Evolutionary conservation across 1,140 invertebrate genomes (phyloP).

Genomic region (Lordiphosa mommai): DNA sequence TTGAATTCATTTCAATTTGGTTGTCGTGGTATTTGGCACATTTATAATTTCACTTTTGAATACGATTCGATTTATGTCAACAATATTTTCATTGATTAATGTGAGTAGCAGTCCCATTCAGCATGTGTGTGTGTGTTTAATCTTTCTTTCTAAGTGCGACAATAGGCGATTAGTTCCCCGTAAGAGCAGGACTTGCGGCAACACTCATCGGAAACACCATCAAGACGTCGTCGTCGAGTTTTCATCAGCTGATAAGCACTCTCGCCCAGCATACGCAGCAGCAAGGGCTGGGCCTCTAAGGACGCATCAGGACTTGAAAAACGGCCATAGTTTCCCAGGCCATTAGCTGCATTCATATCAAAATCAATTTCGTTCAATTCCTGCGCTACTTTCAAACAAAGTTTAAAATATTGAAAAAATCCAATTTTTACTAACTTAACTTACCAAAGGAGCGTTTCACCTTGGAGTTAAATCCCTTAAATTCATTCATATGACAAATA

Average conservation of each 20-base stretch:
- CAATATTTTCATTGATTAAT: no score
- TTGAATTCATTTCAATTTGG: conserved; percentile 14
- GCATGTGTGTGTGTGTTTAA: not conserved
- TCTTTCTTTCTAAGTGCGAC: conserved; percentile 9
- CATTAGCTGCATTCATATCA: conserved; percentile 3
- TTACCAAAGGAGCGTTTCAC: conserved; percentile 31
- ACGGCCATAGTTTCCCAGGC: no score
- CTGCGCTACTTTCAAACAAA: not conserved
- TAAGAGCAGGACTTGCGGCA: conserved; percentile 31
- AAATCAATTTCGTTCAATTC: not conserved
- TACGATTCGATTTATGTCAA: no score
- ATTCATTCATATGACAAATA: conserved; percentile 12
- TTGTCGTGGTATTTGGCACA: no score
- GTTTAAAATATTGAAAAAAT: not conserved
- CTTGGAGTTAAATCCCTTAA: conserved; percentile 41
- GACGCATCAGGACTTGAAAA: not conserved
- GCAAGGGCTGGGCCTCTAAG: conserved; percentile 9
- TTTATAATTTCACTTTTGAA: no score
- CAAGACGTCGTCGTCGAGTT: conserved; percentile 19
- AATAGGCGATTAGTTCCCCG: conserved; percentile 25
- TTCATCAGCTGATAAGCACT: conserved; percentile 16
- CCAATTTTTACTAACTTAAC: not conserved
- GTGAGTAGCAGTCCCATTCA: not conserved
- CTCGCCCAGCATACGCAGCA: conserved; percentile 16
- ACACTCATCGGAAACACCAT: conserved; percentile 39